These are phyloP conservation scores for Antechinus flavipes DNA, from an alignment of 2,113 vertebrate genomes.

Conservation along the genomic window DNA sequence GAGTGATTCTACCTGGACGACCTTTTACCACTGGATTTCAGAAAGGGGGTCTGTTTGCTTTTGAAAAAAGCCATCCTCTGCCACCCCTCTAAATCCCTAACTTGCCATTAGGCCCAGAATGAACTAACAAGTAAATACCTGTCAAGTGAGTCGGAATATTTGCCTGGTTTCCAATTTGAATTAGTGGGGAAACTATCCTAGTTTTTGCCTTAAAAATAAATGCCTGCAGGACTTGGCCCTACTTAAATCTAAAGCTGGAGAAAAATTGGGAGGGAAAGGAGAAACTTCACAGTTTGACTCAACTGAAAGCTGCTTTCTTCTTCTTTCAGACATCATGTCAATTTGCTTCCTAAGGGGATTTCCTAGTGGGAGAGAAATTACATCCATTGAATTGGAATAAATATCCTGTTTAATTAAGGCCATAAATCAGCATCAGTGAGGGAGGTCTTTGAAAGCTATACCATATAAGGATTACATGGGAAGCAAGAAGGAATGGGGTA, in stretches of 20 bases:
- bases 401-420: constrained; percentile 30
- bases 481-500: not conserved
- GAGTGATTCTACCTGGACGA: not conserved
- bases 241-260: constrained; percentile 47
- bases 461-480: not conserved
- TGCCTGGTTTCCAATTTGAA: constrained; percentile 54
- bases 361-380: constrained; percentile 49
- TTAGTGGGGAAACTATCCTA: constrained; percentile 59
- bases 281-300: not conserved
- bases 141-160: not conserved
- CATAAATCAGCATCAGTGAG: constrained; percentile 41
- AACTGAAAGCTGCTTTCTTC: constrained; percentile 36
- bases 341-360: constrained; percentile 62
- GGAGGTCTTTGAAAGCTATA: not conserved
- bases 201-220: constrained; percentile 54
- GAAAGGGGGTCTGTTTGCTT: constrained; percentile 2
- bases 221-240: constrained; percentile 58
- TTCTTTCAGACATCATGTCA: constrained; percentile 47
- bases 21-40: not conserved
- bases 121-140: not conserved
- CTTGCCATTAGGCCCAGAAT: not conserved
- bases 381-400: constrained; percentile 27
- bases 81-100: not conserved
- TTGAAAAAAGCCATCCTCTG: not conserved
- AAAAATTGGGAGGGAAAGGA: constrained; percentile 47